Percentiles rank a stretch among this genome's conserved stretches.
phyloP scores from a whole-genome alignment of 2,113 vertebrate genomes.

The Labrus mixtus region DNA sequence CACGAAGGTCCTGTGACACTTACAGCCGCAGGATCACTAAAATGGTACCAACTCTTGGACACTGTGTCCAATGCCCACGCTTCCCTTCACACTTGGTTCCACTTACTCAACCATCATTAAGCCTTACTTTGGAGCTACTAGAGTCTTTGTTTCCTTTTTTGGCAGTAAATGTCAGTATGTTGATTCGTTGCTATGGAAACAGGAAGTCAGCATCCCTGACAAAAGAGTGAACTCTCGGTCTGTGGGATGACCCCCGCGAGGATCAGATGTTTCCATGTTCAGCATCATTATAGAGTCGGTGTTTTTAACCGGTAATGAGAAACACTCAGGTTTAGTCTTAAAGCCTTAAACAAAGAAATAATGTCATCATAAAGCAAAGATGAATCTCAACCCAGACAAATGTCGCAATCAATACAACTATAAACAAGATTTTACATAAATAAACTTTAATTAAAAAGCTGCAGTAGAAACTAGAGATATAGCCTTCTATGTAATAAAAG shows the following conservation, averaged over 20 bases:
- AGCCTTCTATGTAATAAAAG: background rate
- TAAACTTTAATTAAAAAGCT: background rate
- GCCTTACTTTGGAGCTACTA: constrained; percentile 35
- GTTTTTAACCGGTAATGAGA: constrained; percentile 7
- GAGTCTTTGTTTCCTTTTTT: constrained; percentile 69
- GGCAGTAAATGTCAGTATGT: constrained; percentile 50
- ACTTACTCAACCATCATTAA: constrained; percentile 52
- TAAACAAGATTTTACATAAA: background rate
- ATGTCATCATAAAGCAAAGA: background rate
- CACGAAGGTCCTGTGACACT: background rate
- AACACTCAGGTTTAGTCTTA: background rate
- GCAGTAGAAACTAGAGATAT: background rate
- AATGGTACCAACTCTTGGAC: background rate
- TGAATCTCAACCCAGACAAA: background rate
- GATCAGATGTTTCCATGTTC: constrained; percentile 62
- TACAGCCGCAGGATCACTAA: constrained; percentile 22
- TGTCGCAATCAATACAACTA: no score
- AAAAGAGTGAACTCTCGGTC: constrained; percentile 49
- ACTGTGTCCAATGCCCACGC: background rate
- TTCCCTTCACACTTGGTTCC: constrained; percentile 72
- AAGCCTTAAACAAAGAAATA: background rate
- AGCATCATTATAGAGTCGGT: constrained; percentile 25
- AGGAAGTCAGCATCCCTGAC: constrained; percentile 53
- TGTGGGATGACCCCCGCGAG: constrained; percentile 36
- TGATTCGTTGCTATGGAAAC: constrained; percentile 62